Evolutionary conservation across 2,797 vertebrate species (phyloP).

Genomic region (Ctenosaura bakeri): DNA sequence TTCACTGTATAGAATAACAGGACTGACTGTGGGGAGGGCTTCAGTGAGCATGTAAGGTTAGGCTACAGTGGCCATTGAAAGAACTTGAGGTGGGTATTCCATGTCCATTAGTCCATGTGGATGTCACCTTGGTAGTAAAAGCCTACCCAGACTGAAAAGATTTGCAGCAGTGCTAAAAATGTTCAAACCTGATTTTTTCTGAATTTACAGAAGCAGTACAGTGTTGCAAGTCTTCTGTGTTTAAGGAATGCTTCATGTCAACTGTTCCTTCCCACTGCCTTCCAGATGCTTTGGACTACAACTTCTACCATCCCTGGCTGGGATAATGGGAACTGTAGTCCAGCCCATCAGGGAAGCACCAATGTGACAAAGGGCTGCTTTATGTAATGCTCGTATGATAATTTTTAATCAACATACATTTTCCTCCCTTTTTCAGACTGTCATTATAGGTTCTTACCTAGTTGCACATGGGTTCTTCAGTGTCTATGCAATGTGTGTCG

Average conservation of each 20-base stretch:
- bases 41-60: too few relatives aligned
- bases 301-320: neutral
- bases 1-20: neutral
- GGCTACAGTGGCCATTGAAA: neutral
- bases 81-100: neutral
- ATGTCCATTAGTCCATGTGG: too few relatives aligned
- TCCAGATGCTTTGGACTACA: neutral
- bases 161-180: neutral
- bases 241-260: neutral
- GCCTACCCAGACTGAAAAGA: neutral
- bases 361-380: neutral
- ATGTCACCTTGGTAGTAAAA: neutral
- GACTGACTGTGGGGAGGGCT: too few relatives aligned
- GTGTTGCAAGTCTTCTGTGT: neutral
- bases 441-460: slow-evolving; percentile 93
- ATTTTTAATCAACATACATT: neutral
- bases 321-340: neutral
- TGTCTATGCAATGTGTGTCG: slow-evolving; percentile 96
- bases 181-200: too few relatives aligned
- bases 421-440: slow-evolving; percentile 83
- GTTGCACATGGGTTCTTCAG: slow-evolving; percentile 97
- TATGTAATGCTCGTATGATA: neutral
- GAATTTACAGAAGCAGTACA: neutral
- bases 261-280: neutral
- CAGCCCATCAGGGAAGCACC: neutral